Conservation (phyloP, 2,113 vertebrate genomes). For the Chitala chitala region DNA sequence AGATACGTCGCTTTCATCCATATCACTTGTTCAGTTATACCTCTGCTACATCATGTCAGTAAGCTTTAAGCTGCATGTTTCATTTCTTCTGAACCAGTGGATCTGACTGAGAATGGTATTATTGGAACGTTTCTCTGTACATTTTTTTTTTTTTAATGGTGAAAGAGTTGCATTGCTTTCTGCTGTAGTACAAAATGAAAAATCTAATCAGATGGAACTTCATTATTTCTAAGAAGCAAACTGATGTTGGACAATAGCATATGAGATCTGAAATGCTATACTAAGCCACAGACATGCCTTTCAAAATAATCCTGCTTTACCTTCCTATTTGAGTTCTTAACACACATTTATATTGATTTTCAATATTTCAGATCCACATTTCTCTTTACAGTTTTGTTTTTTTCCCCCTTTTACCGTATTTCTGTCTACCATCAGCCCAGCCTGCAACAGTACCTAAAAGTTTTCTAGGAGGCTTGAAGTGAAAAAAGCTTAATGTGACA, state of each 20-base stretch:
- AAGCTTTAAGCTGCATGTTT: neutral
- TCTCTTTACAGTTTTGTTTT: too few species aligned
- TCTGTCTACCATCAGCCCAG: too few species aligned
- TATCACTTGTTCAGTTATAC: neutral
- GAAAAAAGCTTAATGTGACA: too few species aligned
- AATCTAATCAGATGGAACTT: neutral
- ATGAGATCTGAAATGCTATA: too few species aligned
- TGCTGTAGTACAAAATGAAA: constrained; percentile 5
- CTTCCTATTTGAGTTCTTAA: too few species aligned
- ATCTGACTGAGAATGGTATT: neutral
- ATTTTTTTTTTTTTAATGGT: neutral
- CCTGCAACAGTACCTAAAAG: too few species aligned
- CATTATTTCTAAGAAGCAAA: neutral
- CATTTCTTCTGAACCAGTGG: neutral
- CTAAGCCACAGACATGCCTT: too few species aligned
- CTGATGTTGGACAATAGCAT: neutral
- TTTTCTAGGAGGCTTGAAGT: too few species aligned
- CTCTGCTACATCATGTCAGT: neutral
- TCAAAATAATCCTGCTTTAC: too few species aligned
- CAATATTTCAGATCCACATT: too few species aligned
- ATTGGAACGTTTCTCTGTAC: neutral
- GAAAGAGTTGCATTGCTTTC: neutral
- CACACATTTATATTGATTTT: too few species aligned
- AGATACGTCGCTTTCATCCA: neutral
- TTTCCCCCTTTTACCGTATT: too few species aligned